phyloP scores from a whole-genome alignment of 2,797 vertebrate genomes.

The Alectoris magna region DNA sequence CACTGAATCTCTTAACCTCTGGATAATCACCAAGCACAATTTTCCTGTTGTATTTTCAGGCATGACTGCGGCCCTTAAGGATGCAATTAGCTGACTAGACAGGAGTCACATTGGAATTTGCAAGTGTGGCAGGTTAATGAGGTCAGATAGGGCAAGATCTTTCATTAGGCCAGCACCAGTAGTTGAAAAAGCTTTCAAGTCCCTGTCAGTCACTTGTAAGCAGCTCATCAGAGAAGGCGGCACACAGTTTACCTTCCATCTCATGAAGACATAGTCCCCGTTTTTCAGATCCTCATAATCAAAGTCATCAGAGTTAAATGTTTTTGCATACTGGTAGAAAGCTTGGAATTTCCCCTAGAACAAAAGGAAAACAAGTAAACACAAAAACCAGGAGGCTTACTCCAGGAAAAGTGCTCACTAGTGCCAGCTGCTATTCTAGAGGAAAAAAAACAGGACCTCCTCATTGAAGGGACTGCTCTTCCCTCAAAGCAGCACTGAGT shows the following conservation, averaged over 20 bases:
- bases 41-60: constrained; percentile 45
- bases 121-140: neutral
- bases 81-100: constrained; percentile 39
- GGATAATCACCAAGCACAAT: constrained; percentile 16
- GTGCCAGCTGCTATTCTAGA: neutral
- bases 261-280: constrained; percentile 98
- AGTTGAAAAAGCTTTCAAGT: neutral
- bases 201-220: neutral
- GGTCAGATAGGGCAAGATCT: neutral
- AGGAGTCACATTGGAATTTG: constrained; percentile 2
- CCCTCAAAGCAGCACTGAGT: neutral
- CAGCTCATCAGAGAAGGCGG: neutral
- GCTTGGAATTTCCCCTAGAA: constrained; percentile 96
- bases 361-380: neutral
- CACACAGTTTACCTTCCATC: constrained; percentile 91
- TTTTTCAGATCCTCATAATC: constrained; percentile 96
- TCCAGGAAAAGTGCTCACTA: neutral
- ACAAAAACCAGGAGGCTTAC: neutral
- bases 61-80: constrained; percentile 1
- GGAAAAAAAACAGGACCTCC: neutral
- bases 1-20: neutral
- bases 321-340: constrained; percentile 98
- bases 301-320: constrained; percentile 97
- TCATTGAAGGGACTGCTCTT: neutral
- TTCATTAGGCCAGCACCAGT: neutral